Base-by-base conservation (phyloP, 2,888 invertebrate genomes). In the Liopterus haemorrhoidalis region DNA sequence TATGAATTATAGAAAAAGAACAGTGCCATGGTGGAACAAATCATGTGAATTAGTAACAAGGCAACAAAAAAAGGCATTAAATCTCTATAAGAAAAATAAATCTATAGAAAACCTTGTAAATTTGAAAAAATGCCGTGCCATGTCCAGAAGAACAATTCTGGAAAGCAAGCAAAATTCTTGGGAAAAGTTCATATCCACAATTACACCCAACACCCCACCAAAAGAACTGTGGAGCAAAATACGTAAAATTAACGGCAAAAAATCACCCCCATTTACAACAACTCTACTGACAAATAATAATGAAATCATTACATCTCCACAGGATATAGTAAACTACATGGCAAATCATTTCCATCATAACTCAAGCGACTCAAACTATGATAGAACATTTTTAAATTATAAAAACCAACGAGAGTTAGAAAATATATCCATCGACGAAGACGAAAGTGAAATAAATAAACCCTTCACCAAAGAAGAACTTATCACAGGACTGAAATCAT, bases 171-270 rank as follows among this genome's bases (percentile, higher is more conserved):
- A 31, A 31, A 15, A 12, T 16, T 31, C 31, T 9, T 31, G 14
- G n/a, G 6, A 12, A 31, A 9, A 31, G 14, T n/a, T 12, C 8
- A 8, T 27, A 27, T 11, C 28, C 14, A 8, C 11, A 27, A 8
- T 27, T 12, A 27, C 11, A 12, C 11, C 11, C 5, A 12, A 11
- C 28, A 27, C 28, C 11, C 11, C 11, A 11, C 28, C 31, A 16
- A 31, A 31, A 31, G 31, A 31, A 5, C 16, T 31, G 18, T 31
- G 31, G 31, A 15, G 31, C 14, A 31, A 31, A 31, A 31, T 31
- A 6, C 31, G 3, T 16, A 31, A 9, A 6, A 31, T 31, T n/a
- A n/a, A n/a, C n/a, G n/a, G n/a, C n/a, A n/a, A n/a, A n/a, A n/a
- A n/a, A n/a, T n/a, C n/a, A n/a, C n/a, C n/a, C n/a, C n/a, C n/a